Percentiles rank a stretch among this genome's conserved stretches.
Evolutionary conservation across 2,113 vertebrate species (phyloP).

Genomic region (Anser brachyrhynchus): DNA sequence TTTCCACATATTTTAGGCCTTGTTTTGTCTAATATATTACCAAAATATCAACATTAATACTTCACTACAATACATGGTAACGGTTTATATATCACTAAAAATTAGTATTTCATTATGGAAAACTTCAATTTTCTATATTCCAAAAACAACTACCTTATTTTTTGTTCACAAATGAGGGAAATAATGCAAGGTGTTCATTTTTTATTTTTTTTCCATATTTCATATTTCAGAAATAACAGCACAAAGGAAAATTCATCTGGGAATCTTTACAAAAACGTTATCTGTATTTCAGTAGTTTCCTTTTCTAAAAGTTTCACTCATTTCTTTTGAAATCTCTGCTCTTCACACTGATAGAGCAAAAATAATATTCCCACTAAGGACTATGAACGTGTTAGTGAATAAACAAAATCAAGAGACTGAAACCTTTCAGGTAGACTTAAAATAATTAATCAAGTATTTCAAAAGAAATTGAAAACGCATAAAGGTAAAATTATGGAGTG

Average conservation of each 20-base stretch:
- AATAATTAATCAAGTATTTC: not conserved
- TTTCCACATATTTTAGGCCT: not conserved
- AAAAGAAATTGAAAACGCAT: not conserved
- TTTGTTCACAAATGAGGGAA: not conserved
- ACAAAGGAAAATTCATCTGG: not conserved
- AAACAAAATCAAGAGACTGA: not conserved
- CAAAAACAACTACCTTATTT: accelerated
- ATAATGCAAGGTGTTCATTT: accelerated
- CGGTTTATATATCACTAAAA: not conserved
- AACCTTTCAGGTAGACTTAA: not conserved
- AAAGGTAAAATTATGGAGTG: not conserved
- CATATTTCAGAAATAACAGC: not conserved
- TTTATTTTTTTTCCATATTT: not conserved
- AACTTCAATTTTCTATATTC: not conserved
- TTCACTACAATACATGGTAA: not conserved
- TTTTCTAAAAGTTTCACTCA: not conserved
- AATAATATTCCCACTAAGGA: not conserved
- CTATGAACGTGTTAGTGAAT: not conserved
- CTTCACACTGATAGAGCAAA: not conserved
- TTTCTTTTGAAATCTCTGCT: not conserved
- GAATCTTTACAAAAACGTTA: not conserved
- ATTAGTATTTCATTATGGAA: not conserved
- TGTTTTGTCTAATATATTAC: not conserved
- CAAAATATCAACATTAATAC: not conserved
- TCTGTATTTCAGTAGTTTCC: not conserved